These are phyloP conservation scores for Pseudococcus viburni DNA, from an alignment of 2,888 invertebrate genomes.

Conservation along the genomic window DNA sequence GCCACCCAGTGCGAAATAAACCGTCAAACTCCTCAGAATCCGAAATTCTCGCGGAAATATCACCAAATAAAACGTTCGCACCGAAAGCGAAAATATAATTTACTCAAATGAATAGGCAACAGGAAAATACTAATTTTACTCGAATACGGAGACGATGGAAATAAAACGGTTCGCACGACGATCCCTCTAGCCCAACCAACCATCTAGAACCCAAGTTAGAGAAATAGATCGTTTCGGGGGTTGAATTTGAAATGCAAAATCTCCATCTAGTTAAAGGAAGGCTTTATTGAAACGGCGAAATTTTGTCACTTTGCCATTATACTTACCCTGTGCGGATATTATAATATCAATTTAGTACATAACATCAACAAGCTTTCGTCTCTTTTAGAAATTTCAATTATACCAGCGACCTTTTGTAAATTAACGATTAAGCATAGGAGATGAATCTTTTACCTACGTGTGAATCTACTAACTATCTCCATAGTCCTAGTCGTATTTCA, in stretches of 20 bases:
- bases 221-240: background rate
- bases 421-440: constrained; percentile 11
- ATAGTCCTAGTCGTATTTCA: background rate
- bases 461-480: background rate
- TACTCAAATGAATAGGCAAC: too few species aligned
- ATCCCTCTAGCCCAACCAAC: too few species aligned
- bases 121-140: too few species aligned
- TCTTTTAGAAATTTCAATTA: constrained; percentile 39
- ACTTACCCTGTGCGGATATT: background rate
- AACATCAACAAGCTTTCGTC: constrained; percentile 24
- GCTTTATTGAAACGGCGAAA: constrained; percentile 17
- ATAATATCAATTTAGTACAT: constrained; percentile 36
- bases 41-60: too few species aligned
- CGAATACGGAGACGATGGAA: background rate
- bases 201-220: background rate
- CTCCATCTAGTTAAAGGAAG: constrained; percentile 8
- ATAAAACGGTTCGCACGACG: too few species aligned
- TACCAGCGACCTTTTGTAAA: constrained; percentile 41
- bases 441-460: constrained; percentile 39
- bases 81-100: too few species aligned
- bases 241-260: constrained; percentile 2
- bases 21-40: too few species aligned
- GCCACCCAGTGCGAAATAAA: too few species aligned
- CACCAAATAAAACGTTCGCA: too few species aligned
- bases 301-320: constrained; percentile 36